Evolutionary conservation across 2,888 invertebrate species (phyloP), one percentile per base, ranked within the genome.

Genomic region (Ecliptopera silaceata): DNA sequence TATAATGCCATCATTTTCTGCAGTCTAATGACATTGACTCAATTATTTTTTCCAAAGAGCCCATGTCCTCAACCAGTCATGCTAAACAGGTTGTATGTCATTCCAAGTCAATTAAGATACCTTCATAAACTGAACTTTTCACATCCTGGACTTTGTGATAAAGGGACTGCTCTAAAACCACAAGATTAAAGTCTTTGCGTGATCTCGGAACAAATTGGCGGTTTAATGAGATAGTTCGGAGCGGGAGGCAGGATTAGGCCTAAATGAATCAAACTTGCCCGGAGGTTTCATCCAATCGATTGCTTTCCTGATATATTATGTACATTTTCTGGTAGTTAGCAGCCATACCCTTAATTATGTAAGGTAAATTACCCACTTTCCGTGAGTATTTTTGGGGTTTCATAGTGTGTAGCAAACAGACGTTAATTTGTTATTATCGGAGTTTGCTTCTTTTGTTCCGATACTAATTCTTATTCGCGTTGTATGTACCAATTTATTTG

Each of bases 191-290:
- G 84, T 80, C 79, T 84, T 76, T 70, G 68, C 68, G 72, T 79
- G 82, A 82, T 82, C 80, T 80, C 73, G 70, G 77, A 81, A 85
- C 84, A 85, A 88, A 87, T 88, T 86, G 86, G 81, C 75, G 82
- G 79, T 74, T 81, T 86, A 87, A 88, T 88, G 83, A 84, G 86
- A 83, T 84, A 86, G 83, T 83, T 80, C 69, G 75, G 77, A 67
- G 72, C 72, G 77, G 79, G 75, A 69, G 72, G 71, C 64, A 69
- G 80, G 84, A 84, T 86, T 84, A 86, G 72, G 72, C 77, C 79
- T 81, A 79, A 84, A 84, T 85, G 79, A 84, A 85, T 84, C 83
- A 85, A 82, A 84, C 78, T 82, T 79, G 65, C 72, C 71, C 68
- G 45, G 64, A 69, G 62, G 62, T 67, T 68, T 66, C 63, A 65